Evolutionary conservation across 2,113 vertebrate genomes (phyloP), one percentile per base, ranked within the genome.

Genomic region (Eulemur macaco): DNA sequence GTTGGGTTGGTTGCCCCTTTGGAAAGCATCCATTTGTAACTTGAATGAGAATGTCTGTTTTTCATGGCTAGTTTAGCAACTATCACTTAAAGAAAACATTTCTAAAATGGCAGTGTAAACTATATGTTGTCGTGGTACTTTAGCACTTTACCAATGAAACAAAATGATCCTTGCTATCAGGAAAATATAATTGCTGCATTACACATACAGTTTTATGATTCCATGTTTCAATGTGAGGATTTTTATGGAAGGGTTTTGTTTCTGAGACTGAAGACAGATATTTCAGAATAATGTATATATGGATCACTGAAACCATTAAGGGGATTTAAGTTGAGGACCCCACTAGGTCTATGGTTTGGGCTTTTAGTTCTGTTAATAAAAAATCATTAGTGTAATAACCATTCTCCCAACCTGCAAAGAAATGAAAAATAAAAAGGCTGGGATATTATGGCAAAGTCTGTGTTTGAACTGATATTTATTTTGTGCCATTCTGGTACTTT

Each of bases 61-160:
- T 89, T 89, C 64, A 76, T 73, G 68, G 34, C 47, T 92, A 56
- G 73, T 74, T 66, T 96, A 86, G n/a, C 74, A 60, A 42, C 73
- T 64, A 9, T 83, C 56, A 66, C 37, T 83, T 94, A 66, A 5
- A 77, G 37, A 45, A 89, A 87, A 66, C 8, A 54, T 60, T 92
- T 96, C 50, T 78, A 47, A 94, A 82, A 39, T 68, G 68, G 37
- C 71, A 77, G 12, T 77, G 10, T 91, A 50, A 88, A 73, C 42
- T 80, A 4, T 10, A 56, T 20, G 34, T 54, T 86, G 34, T 85
- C 21, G 58, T 84, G 77, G 2, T 50, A 69, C 17, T 66, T 95
- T 63, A 68, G 17, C 13, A 17, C 3, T 63, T 84, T 47, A 47
- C 20, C 56, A 85, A 10, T 9, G 91, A 60, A 63, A 39, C 84